Conservation (phyloP, 2,113 vertebrate genomes). For the Protomyctophum bolini region DNA sequence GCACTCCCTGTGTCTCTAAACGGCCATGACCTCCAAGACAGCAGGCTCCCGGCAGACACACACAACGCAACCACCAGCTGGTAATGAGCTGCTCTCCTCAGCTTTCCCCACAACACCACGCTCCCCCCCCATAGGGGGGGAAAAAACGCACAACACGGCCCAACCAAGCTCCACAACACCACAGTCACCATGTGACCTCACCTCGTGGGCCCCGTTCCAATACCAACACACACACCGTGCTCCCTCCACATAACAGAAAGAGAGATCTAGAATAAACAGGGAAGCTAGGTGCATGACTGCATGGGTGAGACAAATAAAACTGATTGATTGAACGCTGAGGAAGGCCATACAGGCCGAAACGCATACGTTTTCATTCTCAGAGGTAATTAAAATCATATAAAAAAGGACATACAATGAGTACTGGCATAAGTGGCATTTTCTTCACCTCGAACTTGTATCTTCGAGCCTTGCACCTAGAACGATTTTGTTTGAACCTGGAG, state of each 20-base stretch:
- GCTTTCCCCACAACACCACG: conserved; percentile 14
- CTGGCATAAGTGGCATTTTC: too few relatives aligned
- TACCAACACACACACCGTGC: neutral
- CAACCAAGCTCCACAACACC: neutral
- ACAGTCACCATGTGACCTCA: neutral
- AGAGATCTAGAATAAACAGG: neutral
- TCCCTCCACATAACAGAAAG: neutral
- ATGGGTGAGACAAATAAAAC: neutral
- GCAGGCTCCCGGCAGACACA: conserved; percentile 36
- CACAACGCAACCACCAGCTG: conserved; percentile 9
- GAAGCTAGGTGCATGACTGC: neutral
- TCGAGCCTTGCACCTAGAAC: too few relatives aligned
- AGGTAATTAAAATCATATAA: too few relatives aligned
- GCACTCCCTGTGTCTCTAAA: conserved; percentile 21
- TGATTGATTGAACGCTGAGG: too few relatives aligned
- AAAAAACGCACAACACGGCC: conserved; percentile 14
- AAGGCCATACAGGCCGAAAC: too few relatives aligned
- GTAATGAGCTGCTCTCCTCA: conserved; percentile 42
- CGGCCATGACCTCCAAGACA: conserved; percentile 15
- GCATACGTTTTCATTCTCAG: too few relatives aligned
- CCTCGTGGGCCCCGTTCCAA: neutral
- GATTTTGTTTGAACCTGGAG: too few relatives aligned
- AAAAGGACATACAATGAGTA: too few relatives aligned
- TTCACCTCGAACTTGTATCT: too few relatives aligned
- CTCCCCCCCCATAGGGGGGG: conserved; percentile 6